phyloP scores from a whole-genome alignment of 2,797 vertebrate genomes.

The Odontamblyopus lacepedii region DNA sequence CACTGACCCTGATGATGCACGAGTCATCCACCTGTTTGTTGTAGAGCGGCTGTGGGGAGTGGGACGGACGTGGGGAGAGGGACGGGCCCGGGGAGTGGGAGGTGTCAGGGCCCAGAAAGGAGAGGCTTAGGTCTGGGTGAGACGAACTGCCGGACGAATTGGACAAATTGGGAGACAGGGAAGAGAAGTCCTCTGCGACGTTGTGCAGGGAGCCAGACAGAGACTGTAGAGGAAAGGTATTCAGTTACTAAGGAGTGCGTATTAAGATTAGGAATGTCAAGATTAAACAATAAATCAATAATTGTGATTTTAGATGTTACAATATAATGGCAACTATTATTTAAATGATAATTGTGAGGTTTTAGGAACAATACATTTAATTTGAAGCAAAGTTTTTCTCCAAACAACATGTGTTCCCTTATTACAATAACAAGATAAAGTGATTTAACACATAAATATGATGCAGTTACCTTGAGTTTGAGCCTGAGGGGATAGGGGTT shows the following conservation, averaged over 20 bases:
- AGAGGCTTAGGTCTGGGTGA: conserved; percentile 67
- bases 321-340: not conserved
- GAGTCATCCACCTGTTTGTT: conserved; percentile 82
- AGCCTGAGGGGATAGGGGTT: conserved; percentile 52
- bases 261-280: not conserved
- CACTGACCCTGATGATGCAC: conserved; percentile 85
- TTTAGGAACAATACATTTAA: too few relatives aligned
- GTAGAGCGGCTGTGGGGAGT: conserved; percentile 57
- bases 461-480: conserved; percentile 65
- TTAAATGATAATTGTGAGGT: too few relatives aligned
- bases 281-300: not conserved
- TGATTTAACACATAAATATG: not conserved
- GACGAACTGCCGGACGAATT: conserved; percentile 69
- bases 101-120: conserved; percentile 35
- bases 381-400: too few relatives aligned
- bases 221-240: conserved; percentile 50
- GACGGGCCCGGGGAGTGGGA: conserved; percentile 53
- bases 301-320: not conserved
- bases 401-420: not conserved
- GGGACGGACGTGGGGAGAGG: conserved; percentile 41
- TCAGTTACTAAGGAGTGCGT: not conserved
- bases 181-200: conserved; percentile 61
- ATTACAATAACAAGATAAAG: not conserved
- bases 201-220: conserved; percentile 75
- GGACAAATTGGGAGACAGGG: conserved; percentile 55